Evolutionary conservation across 2,113 vertebrate genomes (phyloP), one percentile per base, ranked within the genome.

Genomic region (Proteles cristata): DNA sequence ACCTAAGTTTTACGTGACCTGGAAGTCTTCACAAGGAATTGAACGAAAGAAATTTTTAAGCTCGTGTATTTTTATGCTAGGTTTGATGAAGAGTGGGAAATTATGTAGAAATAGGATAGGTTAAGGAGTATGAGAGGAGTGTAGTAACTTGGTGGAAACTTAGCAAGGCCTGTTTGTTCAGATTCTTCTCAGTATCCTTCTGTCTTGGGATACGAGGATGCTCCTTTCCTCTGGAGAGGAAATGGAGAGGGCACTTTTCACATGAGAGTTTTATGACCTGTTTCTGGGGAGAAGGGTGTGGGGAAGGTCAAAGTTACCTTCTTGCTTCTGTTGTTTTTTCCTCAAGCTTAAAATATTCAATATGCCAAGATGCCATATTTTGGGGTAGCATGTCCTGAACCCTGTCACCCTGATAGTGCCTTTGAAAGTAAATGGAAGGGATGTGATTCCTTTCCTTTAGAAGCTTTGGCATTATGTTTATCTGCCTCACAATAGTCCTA

Each of bases 391-490:
- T 79, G 50, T 45, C 25, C 61, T 85, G 25, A 61, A 58, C 35
- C 48, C 31, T 12, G 10, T 79, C 39, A 77, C 23, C 43, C 2
- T 43, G 43, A 26, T 90, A 16, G 43, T 66, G 74, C 80, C 17
- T 83, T 90, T 83, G 45, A 50, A 96, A 92, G 68, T 58, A 92
- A 94, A 85, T 71, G 31, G 61, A 81, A 90, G 25, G 68, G 6
- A 94, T 61, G 14, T 58, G 7, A 58, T 89, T 50, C 25, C 3
- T 90, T 45, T 81, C 26, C 63, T 94, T 71, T 87, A 53, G 63
- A 87, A 96, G 16, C 19, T 88, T 95, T 77, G 11, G 6, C 43
- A 88, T 39, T 71, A 31, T 82, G 2, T 91, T 83, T 91, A n/a
- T 58, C 12, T 80, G 35, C 45, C 31, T 88, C 33, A 21, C 16